Base-by-base conservation (phyloP, 35 echinoderm and acorn worm genomes). In the Ophiothrix spiculata region DNA sequence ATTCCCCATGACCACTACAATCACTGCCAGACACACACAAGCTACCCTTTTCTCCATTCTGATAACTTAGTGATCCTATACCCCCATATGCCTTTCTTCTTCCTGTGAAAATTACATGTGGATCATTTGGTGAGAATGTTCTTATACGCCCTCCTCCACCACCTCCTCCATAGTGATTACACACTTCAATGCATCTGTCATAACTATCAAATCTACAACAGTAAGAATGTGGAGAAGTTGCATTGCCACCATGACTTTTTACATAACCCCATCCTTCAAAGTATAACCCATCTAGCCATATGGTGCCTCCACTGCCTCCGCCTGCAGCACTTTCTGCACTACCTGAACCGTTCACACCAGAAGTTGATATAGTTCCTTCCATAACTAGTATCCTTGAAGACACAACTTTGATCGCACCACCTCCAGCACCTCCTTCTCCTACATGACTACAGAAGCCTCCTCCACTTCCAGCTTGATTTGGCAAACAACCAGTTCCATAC, bases 251-350 rank as follows among this genome's bases (percentile, higher is more conserved):
- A 78, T 40, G 64, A 83, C 90, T 54, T 17, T 42, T 77, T 17
- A 80, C 19, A 46, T 49, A 32, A 37, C 94, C 94, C 78, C 94
- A 83, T 13, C 94, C 94, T 64, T 97, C 94, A 74, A 97, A 31
- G 39, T 77, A 89, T 33, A 46, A 37, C 34, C 89, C 90, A 86
- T 97, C 94, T 11, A 97, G 40, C 94, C 94, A 97, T 35, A 92
- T 45, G 21, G 94, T 60, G 0, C 94, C 94, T 19, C 94, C 94
- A 79, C 90, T 92, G 49, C 94, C 94, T 40, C 94, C 94, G 39
- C 94, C 94, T 23, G 76, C 28, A 37, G 82, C 86, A 75, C 64
- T 21, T 33, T 8, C 2, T n/a, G n/a, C n/a, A n/a, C n/a, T n/a
- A n/a, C n/a, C n/a, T n/a, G n/a, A n/a, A 1, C 63, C 33, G n/a